Conservation (phyloP, 2,888 invertebrate genomes). For the Colostygia pectinataria region DNA sequence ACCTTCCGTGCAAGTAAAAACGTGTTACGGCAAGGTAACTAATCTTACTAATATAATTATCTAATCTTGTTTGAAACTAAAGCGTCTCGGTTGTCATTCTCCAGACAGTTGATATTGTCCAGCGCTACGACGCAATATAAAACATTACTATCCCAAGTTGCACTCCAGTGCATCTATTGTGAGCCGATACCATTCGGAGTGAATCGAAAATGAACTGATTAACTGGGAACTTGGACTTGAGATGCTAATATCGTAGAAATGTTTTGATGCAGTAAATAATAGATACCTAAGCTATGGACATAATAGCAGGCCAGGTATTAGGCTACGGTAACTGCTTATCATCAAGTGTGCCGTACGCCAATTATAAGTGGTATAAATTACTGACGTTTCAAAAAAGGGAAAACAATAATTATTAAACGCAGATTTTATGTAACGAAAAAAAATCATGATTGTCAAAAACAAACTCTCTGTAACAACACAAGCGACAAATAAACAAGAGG, state of each 20-base stretch:
- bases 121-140: slow-evolving; percentile 43
- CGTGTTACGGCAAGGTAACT: too few species aligned
- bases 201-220: slow-evolving; percentile 79
- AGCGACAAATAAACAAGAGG: slow-evolving; percentile 14
- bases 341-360: too few species aligned
- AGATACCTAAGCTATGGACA: neutral
- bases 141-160: slow-evolving; percentile 47
- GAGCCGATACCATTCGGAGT: slow-evolving; percentile 63
- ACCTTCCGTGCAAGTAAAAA: too few species aligned
- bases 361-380: too few species aligned
- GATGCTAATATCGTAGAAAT: slow-evolving; percentile 53
- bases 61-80: slow-evolving; percentile 4
- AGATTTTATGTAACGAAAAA: neutral
- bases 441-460: neutral
- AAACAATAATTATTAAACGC: too few species aligned
- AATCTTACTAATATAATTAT: too few species aligned
- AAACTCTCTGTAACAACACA: neutral
- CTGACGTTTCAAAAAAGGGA: too few species aligned
- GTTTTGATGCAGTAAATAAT: slow-evolving; percentile 17
- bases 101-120: slow-evolving; percentile 29
- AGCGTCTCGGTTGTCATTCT: slow-evolving; percentile 19
- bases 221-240: slow-evolving; percentile 65
- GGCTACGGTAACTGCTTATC: too few species aligned
- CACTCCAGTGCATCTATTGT: slow-evolving; percentile 72
- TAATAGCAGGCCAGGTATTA: too few species aligned